Evolutionary conservation across 2,113 vertebrate genomes (phyloP).

Genomic region (Sterrhoptilus dennistouni): DNA sequence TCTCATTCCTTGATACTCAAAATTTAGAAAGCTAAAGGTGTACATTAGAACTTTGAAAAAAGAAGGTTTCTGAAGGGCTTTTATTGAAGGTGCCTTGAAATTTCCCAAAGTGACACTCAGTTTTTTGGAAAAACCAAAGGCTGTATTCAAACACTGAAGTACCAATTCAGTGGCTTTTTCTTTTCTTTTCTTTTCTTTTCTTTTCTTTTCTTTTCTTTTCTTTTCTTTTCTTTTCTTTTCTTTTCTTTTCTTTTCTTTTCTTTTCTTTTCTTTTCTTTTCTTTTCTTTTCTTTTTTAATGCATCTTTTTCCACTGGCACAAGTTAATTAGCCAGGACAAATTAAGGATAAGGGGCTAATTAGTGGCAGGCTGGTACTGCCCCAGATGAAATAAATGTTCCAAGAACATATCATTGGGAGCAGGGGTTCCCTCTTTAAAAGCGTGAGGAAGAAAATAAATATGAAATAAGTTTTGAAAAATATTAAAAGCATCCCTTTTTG

Average conservation of each 20-base stretch:
- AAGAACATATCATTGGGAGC: fast-evolving
- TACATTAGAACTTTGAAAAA: neutral
- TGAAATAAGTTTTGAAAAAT: neutral
- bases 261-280: neutral
- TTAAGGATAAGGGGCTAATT: neutral
- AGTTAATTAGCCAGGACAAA: neutral
- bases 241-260: neutral
- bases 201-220: neutral
- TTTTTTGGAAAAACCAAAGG: neutral
- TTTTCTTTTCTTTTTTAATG: neutral
- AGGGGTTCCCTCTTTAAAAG: neutral
- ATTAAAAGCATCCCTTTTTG: neutral
- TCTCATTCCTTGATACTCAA: neutral
- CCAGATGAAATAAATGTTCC: neutral
- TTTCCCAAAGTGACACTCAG: neutral
- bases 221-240: neutral
- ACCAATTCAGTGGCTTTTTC: neutral
- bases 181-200: neutral
- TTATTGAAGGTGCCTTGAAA: neutral
- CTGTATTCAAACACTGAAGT: neutral
- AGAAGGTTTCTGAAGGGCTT: neutral
- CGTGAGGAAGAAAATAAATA: neutral
- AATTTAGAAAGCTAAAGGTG: neutral
- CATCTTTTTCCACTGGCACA: neutral
- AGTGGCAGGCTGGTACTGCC: neutral